phyloP scores from a whole-genome alignment of 2,113 vertebrate species.

The Callipepla californica region DNA sequence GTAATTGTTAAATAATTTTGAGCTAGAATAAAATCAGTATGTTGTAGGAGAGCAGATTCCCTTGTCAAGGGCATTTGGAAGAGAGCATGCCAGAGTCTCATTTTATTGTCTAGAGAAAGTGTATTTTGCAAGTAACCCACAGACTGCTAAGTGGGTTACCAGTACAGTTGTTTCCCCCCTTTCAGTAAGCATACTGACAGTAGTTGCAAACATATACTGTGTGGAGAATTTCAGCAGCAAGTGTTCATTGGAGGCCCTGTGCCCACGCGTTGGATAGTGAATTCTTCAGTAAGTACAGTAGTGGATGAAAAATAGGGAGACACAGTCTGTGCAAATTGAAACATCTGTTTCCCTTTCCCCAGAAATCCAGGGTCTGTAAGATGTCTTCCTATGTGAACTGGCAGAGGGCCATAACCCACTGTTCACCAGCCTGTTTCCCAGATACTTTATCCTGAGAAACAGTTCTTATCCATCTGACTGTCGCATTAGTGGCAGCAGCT shows the following conservation, averaged over 20 bases:
- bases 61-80: neutral
- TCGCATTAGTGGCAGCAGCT: constrained; percentile 33
- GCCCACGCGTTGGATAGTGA: neutral
- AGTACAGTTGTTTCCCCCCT: neutral
- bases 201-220: neutral
- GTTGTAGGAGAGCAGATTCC: neutral
- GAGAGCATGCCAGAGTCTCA: neutral
- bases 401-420: constrained; percentile 38
- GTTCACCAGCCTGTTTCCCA: constrained; percentile 65
- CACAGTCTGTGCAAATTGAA: constrained; percentile 48
- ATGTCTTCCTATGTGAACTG: constrained; percentile 44
- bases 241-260: neutral
- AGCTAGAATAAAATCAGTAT: neutral
- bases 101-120: constrained; percentile 21
- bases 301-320: constrained; percentile 23
- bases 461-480: neutral
- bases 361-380: constrained; percentile 51
- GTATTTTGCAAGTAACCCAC: constrained; percentile 22
- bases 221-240: neutral
- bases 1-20: neutral
- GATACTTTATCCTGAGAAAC: constrained; percentile 64
- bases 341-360: constrained; percentile 67
- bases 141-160: neutral
- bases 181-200: neutral
- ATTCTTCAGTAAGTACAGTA: constrained; percentile 15